Conservation (phyloP, 35 echinoderm and acorn worm species). For the Diadema setosum region DNA sequence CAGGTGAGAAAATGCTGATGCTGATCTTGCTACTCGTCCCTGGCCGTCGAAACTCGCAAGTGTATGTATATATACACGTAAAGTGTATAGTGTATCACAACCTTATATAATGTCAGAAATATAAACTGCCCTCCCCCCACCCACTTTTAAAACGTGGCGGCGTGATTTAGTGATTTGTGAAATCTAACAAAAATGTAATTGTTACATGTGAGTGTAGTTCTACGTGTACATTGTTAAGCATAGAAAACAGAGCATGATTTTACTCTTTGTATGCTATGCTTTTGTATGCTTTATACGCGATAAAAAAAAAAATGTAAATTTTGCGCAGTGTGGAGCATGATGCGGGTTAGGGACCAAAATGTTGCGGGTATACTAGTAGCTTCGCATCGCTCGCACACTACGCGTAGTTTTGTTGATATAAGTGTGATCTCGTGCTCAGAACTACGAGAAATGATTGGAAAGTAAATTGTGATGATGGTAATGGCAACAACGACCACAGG, state of each 20-base stretch:
- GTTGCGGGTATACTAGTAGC: neutral
- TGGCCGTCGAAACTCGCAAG: too few species aligned
- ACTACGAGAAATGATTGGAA: neutral
- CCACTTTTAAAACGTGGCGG: neutral
- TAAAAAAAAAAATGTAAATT: neutral
- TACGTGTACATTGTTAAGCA: too few species aligned
- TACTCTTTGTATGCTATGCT: neutral
- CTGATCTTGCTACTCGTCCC: too few species aligned
- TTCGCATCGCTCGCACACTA: neutral
- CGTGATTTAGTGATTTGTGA: neutral
- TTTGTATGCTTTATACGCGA: neutral
- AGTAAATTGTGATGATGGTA: too few species aligned
- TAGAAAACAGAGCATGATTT: neutral
- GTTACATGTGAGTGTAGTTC: too few species aligned
- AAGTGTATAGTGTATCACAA: neutral
- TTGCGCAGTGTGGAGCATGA: neutral
- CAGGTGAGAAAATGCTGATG: neutral
- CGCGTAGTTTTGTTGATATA: neutral
- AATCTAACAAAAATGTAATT: too few species aligned
- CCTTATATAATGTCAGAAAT: neutral
- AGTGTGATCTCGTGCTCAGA: neutral
- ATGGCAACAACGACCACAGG: too few species aligned
- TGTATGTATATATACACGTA: neutral
- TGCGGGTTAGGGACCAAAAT: neutral
- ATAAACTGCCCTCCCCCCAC: neutral